Base-by-base conservation (phyloP, 1,140 invertebrate species). In the Mamestra configurata region DNA sequence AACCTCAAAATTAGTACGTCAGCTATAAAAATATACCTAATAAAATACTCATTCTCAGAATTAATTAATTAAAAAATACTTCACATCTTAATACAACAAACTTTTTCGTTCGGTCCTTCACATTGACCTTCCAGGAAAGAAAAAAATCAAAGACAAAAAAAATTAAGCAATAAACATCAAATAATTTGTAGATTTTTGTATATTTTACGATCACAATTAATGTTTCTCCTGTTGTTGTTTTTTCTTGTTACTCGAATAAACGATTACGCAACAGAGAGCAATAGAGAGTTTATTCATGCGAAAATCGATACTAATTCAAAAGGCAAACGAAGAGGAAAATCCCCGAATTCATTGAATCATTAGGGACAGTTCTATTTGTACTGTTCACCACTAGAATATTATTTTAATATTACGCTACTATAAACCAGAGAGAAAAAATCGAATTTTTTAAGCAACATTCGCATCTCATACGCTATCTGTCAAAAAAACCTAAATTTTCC, bases 181-280 rank as follows among this genome's bases (percentile, higher is more conserved):
- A 22, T 70, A 49, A 70, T 70, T 70, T 70, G 66, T 27, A 8
- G 40, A 49, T 11, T 49, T 37, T 46, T 70, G 22, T 70, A 27
- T 43, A 46, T 68, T 68, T 22, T 46, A 46, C 10, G 10, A 5
- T 46, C 24, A 31, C 37, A 37, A 61, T 61, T 37, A 61, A 61
- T n/a, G 31, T n/a, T 18, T 31, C 22, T 55, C n/a, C 18, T 24
- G 13, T 10, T 35, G 31, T 37, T 64, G 7, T 10, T 61, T 35
- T 27, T 5, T 35, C 15, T 18, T 37, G 27, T 35, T 64, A 59
- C 27, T 64, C n/a, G 31, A 18, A n/a, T 37, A 18, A n/a, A 18
- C 15, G 27, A 18, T 64, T 64, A 64, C 27, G 7, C 27, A 37
- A 64, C 31, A 2, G 43, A 49, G n/a, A n/a, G 13, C 1, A 15